Evolutionary conservation across 2,113 vertebrate species (phyloP), one percentile per base, ranked within the genome.

Genomic region (Mustela nigripes): DNA sequence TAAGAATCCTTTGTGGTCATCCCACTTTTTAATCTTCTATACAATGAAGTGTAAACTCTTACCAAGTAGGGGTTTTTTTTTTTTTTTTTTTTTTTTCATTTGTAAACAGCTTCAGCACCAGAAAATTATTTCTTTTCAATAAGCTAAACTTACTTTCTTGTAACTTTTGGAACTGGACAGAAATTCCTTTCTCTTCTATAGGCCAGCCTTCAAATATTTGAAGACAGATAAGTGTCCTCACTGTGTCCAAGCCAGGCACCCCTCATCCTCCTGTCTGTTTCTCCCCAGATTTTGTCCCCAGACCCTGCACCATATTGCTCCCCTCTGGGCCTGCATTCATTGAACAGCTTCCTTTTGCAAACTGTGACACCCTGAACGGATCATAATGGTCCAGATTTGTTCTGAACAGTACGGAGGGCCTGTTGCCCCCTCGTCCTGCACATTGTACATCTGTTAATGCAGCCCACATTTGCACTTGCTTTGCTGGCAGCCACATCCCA

Each of bases 381-480:
- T 31, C 3, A 0, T 9, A 2, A 56, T 39, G 28, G 80, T 56
- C 80, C 63, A 67, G 74, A 80, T 85, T 84, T 85, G 94, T 92
- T 95, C 95, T 81, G 83, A 89, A 71, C 80, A 71, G 50, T 58
- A 16, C 39, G 9, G 58, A 67, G 42, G 50, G 50, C 33, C 24
- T 26, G 33, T 28, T 18, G 36, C 42, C 50, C 11, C 79, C 71
- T 62, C 31, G 3, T 58, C 76, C 81, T 81, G 39, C 31, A n/a
- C 83, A 16, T 18, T 16, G n/a, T 12, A 4, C 80, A 28, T 84
- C 97, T 98, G 97, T 31, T 71, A 62, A 26, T 19, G 45, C 65
- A 22, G 65, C 94, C 96, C 88, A 95, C 86, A 4, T 62, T 88
- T 31, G 67, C n/a, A 11, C 56, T 79, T 73, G 33, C 31, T 83